Evolutionary conservation across 2,888 invertebrate species (phyloP), one percentile per base, ranked within the genome.

Genomic region (Stomorhina lunata): DNA sequence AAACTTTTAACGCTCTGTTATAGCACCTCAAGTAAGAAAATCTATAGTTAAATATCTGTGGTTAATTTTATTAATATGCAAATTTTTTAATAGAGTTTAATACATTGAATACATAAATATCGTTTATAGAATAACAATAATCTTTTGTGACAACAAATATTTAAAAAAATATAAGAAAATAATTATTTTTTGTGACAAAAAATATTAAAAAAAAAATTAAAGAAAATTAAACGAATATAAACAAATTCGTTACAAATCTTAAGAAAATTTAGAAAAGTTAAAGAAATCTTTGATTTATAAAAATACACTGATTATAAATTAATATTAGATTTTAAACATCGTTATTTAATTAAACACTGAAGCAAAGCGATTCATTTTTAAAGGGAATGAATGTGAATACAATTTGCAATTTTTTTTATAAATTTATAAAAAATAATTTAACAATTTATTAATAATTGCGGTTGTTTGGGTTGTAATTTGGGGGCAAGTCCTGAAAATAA

Each of bases 381-480:
- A 7, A 34, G 63, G 78, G 81, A 81, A 81, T 81, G 81, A 65
- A 55, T 34, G 1, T 29, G 0, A 34, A 65, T 32, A 34, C 34
- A 32, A 7, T 37, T 40, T 37, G 22, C 27, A 76, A 59, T 55
- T 25, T 53, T 32, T 27, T 25, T 57, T 25, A 43, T 17, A 40
- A 37, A 43, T 53, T 57, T 20, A 20, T 15, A 17, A 55, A 55
- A 22, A 53, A 27, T n/a, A n/a, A n/a, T n/a, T n/a, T 6, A 65
- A 53, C n/a, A 71, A 45, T 69, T 76, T 93, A 95, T 91, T 95
- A 94, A 87, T 94, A 93, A 92, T 95, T 95, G 92, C 95, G 95
- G 85, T 94, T 93, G 85, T 95, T 94, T 88, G 95, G 94, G 88
- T 95, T 94, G 92, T 96, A 96, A 87, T 94, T 95, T 89, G 96